Base-by-base conservation (phyloP, 2,113 vertebrate species). In the Sebastes schlegelii region DNA sequence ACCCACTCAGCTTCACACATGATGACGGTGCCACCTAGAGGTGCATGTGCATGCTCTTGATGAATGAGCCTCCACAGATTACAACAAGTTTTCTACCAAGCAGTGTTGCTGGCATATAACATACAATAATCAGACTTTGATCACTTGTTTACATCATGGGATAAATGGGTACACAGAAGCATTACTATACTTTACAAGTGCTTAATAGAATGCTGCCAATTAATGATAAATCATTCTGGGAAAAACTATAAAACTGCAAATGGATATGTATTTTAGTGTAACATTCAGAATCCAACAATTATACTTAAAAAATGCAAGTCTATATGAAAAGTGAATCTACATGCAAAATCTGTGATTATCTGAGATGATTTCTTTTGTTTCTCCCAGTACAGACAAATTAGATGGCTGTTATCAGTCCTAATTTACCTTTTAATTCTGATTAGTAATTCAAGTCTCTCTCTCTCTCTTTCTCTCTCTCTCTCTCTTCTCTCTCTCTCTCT, bases 21-120 rank as follows among this genome's bases (percentile, higher is more conserved):
- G 91, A 79, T 88, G 76, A 92, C 45, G 68, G 85, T 93, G 93
- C 92, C 93, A 93, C 89, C 93, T 94, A 93, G 89, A 92, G 93
- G 93, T 75, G 65, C 61, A 68, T 88, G 87, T 87, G 78, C 80
- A 88, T 85, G 78, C 61, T 86, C 23, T 77, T 86, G 76, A 88
- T 82, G 70, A 84, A 86, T 85, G 60, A 83, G 49, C n/a, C 19
- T 66, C 42, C 23, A 64, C 16, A 54, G 51, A 55, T 64, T n/a
- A 61, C 63, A 74, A 16, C n/a, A 51, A 10, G 9, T 77, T 75
- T 67, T 14, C 34, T 17, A 48, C 26, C 7, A 42, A 26, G 55
- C n/a, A 58, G 13, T 55, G 26, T 40, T 43, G 6, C 7, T 48
- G 49, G 34, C 8, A 43, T 21, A 4, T 17, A 65, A 11, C 4